Conservation (phyloP, 1,140 invertebrate species). For the Cydia pomonella region DNA sequence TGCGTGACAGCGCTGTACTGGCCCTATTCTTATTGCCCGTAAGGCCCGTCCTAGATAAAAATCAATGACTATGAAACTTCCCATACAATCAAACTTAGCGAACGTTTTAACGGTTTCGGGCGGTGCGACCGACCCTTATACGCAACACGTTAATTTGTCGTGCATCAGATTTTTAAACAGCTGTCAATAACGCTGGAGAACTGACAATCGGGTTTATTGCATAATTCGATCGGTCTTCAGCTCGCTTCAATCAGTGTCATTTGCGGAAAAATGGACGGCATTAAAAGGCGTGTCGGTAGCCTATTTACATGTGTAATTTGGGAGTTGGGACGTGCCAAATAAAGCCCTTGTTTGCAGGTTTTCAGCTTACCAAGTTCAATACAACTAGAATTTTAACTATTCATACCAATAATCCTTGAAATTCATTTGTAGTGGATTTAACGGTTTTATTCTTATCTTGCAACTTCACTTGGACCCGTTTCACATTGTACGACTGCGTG, state of each 20-base stretch:
- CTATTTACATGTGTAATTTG: conserved; percentile 5
- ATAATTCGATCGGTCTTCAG: neutral
- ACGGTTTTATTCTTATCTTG: no score
- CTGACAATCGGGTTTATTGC: neutral
- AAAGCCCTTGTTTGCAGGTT: neutral
- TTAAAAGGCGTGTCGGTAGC: neutral
- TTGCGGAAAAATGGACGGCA: neutral
- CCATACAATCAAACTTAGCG: no score
- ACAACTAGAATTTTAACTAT: neutral
- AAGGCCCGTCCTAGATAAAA: no score
- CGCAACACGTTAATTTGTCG: neutral
- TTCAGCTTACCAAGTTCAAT: neutral
- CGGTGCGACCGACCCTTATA: no score
- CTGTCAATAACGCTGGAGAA: neutral
- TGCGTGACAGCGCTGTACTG: no score
- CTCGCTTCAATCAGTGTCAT: conserved; percentile 8
- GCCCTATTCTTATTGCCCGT: no score
- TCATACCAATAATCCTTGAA: no score
- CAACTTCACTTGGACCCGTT: no score
- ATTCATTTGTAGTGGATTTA: no score
- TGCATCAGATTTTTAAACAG: neutral
- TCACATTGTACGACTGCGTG: no score
- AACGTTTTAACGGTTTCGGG: no score
- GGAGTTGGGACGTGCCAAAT: neutral
- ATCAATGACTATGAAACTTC: no score